These are phyloP conservation scores for Netelia fuscicornis DNA, from an alignment of 2,888 invertebrate genomes.

Conservation along the genomic window DNA sequence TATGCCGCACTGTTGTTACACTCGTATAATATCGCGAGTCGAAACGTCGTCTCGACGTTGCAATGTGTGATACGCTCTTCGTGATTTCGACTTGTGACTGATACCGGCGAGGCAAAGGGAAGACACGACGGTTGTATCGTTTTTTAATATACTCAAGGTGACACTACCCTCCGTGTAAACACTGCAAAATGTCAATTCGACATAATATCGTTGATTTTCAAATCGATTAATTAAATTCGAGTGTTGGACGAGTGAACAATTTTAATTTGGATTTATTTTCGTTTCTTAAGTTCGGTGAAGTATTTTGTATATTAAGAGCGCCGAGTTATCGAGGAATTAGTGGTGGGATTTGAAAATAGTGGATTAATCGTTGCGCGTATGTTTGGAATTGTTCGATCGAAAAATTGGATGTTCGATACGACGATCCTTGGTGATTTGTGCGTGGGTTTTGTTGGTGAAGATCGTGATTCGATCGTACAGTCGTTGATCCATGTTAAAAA, in stretches of 20 bases:
- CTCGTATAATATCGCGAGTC: conserved; percentile 14
- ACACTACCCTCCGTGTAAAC: not conserved
- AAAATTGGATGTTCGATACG: not conserved
- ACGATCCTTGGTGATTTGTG: not conserved
- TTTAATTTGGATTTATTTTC: not conserved
- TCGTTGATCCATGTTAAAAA: conserved; percentile 13
- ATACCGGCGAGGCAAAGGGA: not conserved
- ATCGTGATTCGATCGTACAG: too few relatives aligned
- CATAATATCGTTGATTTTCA: not conserved
- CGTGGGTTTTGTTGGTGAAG: too few relatives aligned
- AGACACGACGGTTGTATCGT: not conserved
- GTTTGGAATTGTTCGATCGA: not conserved
- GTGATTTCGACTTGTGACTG: conserved; percentile 26
- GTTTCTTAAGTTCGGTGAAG: not conserved
- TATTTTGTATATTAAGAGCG: not conserved
- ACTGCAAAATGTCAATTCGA: not conserved
- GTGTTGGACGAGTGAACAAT: not conserved
- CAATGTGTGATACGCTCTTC: conserved; percentile 44
- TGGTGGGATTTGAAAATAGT: not conserved
- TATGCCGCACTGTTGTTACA: conserved; percentile 2
- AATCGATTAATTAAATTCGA: not conserved
- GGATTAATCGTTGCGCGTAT: not conserved
- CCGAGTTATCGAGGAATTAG: not conserved
- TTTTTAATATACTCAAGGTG: not conserved
- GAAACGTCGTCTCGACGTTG: not conserved